These are phyloP conservation scores for Solea solea DNA, from an alignment of 2,113 vertebrate species.

Conservation along the genomic window DNA sequence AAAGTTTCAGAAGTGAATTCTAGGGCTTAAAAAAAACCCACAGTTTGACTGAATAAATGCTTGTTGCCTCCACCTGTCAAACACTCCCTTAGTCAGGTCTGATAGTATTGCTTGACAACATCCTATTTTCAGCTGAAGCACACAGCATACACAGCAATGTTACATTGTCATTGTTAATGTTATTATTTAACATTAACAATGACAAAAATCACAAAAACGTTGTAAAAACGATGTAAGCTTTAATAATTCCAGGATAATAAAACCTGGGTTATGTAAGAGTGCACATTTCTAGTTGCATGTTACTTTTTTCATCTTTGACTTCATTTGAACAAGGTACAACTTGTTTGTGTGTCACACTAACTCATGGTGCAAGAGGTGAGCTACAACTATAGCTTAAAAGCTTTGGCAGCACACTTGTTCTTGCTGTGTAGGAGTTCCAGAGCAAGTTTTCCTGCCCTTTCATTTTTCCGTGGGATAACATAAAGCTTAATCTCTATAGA, in stretches of 20 bases:
- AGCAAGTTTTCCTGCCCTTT: background rate
- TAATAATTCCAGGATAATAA: background rate
- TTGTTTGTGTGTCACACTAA: background rate
- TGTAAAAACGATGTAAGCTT: too few species aligned
- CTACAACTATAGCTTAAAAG: conserved; percentile 18
- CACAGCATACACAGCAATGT: too few species aligned
- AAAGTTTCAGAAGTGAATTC: too few species aligned
- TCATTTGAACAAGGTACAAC: background rate
- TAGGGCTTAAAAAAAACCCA: too few species aligned
- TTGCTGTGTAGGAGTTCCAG: conserved; percentile 32
- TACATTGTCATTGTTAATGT: too few species aligned
- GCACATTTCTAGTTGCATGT: background rate
- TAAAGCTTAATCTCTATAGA: conserved; percentile 19
- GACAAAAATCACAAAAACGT: too few species aligned
- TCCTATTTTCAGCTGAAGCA: too few species aligned
- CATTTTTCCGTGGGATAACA: background rate
- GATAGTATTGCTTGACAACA: too few species aligned
- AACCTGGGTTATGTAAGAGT: background rate
- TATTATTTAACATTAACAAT: too few species aligned
- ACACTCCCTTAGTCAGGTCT: too few species aligned
- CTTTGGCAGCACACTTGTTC: conserved; percentile 2
- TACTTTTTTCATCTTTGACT: background rate
- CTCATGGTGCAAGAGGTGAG: conserved; percentile 5
- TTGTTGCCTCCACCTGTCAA: too few species aligned
- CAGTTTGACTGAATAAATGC: too few species aligned